Evolutionary conservation across 2,113 vertebrate genomes (phyloP).

Genomic region (Prionailurus viverrinus): DNA sequence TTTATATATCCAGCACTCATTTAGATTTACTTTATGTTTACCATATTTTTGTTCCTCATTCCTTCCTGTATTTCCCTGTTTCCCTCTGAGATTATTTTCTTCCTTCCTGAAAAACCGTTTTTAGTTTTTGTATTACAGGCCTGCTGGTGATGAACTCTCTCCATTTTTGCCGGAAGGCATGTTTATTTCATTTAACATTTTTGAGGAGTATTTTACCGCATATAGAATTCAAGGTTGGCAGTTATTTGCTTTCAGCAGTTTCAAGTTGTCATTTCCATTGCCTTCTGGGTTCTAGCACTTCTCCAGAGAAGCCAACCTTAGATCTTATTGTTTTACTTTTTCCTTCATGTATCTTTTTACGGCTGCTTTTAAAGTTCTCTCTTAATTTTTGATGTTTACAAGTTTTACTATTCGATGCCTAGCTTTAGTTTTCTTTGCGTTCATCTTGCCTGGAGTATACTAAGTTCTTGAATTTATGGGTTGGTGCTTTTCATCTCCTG

Average conservation of each 20-base stretch:
- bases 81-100: slow-evolving; percentile 55
- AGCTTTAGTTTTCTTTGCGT: slow-evolving; percentile 39
- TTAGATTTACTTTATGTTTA: slow-evolving; percentile 33
- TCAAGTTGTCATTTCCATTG: not conserved
- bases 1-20: slow-evolving; percentile 26
- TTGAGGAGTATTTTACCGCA: slow-evolving; percentile 38
- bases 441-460: not conserved
- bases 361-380: slow-evolving; percentile 27
- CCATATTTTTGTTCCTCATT: not conserved
- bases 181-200: slow-evolving; percentile 58
- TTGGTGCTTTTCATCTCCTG: slow-evolving; percentile 24
- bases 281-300: slow-evolving; percentile 28
- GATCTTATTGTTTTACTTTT: slow-evolving; percentile 8
- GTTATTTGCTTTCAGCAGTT: slow-evolving; percentile 49
- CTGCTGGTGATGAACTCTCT: slow-evolving; percentile 22
- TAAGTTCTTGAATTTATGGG: not conserved
- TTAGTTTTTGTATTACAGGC: not conserved
- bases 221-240: slow-evolving; percentile 20
- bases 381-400: slow-evolving; percentile 17
- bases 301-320: slow-evolving; percentile 4
- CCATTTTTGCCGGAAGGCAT: slow-evolving; percentile 13
- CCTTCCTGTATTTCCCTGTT: not conserved
- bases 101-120: slow-evolving; percentile 27
- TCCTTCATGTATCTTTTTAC: not conserved
- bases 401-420: not conserved